Percentiles rank a stretch among this genome's conserved stretches.
Conservation (phyloP, 2,797 vertebrate species). For the Sciurus carolinensis region DNA sequence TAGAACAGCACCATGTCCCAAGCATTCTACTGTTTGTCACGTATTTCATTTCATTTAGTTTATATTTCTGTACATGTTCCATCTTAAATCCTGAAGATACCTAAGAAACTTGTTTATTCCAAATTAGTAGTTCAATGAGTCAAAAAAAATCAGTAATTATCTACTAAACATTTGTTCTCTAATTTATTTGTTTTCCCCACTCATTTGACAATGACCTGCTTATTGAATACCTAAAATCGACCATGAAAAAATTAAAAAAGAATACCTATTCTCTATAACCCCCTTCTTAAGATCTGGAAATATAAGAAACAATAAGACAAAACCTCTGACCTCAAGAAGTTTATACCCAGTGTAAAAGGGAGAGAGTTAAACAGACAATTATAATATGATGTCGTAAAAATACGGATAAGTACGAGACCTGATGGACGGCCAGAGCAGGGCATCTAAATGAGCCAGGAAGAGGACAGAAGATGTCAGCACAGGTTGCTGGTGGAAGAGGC, state of each 20-base stretch:
- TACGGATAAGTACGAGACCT: too few relatives aligned
- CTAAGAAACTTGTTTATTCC: not conserved
- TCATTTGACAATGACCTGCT: slow-evolving; percentile 5
- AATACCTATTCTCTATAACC: not conserved
- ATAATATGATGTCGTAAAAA: not conserved
- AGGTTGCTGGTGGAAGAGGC: not conserved
- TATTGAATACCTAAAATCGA: not conserved
- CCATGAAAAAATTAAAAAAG: too few relatives aligned
- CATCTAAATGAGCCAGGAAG: not conserved
- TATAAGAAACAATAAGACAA: not conserved
- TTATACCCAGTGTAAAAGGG: not conserved
- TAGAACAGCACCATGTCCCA: not conserved
- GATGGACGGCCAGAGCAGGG: too few relatives aligned
- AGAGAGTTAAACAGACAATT: not conserved
- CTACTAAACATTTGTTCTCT: slow-evolving; percentile 39
- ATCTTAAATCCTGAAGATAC: not conserved
- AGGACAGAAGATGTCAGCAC: not conserved
- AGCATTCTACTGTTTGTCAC: not conserved
- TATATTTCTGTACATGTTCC: not conserved
- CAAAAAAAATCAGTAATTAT: slow-evolving; percentile 5
- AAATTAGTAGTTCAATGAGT: not conserved
- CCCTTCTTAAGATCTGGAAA: not conserved
- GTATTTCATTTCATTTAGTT: slow-evolving; percentile 20
- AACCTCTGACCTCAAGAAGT: not conserved
- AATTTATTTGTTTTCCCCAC: not conserved